Conservation (phyloP, 92 coral and sea anemone genomes). For the Desmophyllum pertusum region DNA sequence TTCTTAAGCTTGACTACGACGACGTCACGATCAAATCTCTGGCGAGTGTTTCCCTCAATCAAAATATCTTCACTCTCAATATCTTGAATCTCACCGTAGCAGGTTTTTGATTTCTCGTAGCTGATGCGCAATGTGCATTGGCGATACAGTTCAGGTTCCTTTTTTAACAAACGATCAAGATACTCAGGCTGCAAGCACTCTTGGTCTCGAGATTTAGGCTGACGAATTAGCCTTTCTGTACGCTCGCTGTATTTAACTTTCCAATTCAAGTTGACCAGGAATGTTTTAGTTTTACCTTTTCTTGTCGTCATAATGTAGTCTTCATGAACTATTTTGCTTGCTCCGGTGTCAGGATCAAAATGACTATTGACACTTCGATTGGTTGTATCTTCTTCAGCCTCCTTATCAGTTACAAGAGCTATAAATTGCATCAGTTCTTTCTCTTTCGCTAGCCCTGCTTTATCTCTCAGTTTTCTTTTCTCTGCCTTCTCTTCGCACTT, state of each 20-base stretch:
- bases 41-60: constrained; percentile 45
- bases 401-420: neutral
- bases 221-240: constrained; percentile 17
- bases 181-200: constrained; percentile 35
- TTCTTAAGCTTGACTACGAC: constrained; percentile 46
- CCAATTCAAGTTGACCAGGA: neutral
- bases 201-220: neutral
- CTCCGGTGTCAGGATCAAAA: neutral
- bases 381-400: neutral
- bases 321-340: constrained; percentile 6
- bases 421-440: neutral
- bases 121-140: constrained; percentile 36
- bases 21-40: constrained; percentile 56
- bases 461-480: neutral
- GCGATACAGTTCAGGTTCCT: constrained; percentile 38
- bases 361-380: neutral
- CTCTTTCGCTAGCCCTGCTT: neutral
- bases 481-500: neutral
- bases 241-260: constrained; percentile 13
- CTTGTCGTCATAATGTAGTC: constrained; percentile 9
- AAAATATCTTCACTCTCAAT: constrained; percentile 51
- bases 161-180: constrained; percentile 19
- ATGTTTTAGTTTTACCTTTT: constrained; percentile 10
- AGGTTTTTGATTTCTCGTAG: constrained; percentile 21
- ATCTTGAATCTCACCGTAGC: constrained; percentile 56